Conservation (phyloP, 2,113 vertebrate genomes). For the Archocentrus centrarchus region DNA sequence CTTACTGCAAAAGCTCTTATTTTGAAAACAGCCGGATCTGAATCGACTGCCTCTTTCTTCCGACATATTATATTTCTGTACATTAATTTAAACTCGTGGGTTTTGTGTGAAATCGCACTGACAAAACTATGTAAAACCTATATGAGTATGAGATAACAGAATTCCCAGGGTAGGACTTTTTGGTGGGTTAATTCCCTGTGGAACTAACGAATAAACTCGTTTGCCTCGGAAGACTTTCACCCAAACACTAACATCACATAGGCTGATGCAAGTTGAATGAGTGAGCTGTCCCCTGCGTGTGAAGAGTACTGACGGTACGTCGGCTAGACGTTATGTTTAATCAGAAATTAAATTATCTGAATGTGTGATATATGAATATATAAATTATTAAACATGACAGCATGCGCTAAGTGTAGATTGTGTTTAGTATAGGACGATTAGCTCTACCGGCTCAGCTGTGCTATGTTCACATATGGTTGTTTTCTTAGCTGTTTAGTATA, state of each 20-base stretch:
- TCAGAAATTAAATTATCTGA: accelerated
- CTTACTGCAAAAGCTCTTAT: conserved; percentile 24
- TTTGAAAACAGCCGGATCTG: conserved; percentile 15
- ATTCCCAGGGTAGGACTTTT: not conserved
- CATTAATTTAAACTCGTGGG: accelerated
- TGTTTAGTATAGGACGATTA: not conserved
- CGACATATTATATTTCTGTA: not conserved
- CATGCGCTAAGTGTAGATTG: not conserved
- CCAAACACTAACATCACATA: conserved; percentile 26
- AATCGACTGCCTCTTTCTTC: not conserved
- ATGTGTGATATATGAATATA: not conserved
- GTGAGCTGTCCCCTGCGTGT: conserved; percentile 20
- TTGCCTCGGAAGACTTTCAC: conserved; percentile 43
- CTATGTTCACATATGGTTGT: conserved; percentile 42
- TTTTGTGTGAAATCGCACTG: not conserved
- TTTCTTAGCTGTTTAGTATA: not conserved
- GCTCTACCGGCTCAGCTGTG: conserved; percentile 9
- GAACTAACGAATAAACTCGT: conserved; percentile 25
- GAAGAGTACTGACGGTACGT: conserved; percentile 45
- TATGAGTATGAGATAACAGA: accelerated
- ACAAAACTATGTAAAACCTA: accelerated
- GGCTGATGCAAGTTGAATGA: conserved; percentile 81
- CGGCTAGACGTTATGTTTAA: not conserved
- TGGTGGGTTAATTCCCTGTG: not conserved
- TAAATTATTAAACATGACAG: not conserved